These are phyloP conservation scores for Eleginops maclovinus DNA, from an alignment of 2,113 vertebrate genomes.

Conservation along the genomic window DNA sequence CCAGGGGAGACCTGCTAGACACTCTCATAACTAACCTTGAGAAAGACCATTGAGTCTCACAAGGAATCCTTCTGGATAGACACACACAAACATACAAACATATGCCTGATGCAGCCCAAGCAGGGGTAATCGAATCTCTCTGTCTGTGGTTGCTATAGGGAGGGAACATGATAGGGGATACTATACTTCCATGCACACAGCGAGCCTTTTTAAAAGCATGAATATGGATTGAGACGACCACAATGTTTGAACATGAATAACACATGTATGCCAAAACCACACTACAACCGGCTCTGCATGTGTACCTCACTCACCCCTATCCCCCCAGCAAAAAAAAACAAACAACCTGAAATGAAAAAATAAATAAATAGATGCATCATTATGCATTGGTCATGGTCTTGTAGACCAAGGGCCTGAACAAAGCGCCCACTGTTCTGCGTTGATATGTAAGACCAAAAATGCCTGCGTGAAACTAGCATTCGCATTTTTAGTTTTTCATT, in stretches of 20 bases:
- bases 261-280: slow-evolving; percentile 81
- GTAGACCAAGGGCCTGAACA: slow-evolving; percentile 67
- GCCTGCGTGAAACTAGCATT: slow-evolving; percentile 24
- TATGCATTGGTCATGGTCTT: slow-evolving; percentile 79
- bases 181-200: slow-evolving; percentile 73
- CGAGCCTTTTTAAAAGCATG: slow-evolving; percentile 75
- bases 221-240: slow-evolving; percentile 81
- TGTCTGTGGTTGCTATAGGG: slow-evolving; percentile 71
- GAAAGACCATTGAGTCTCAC: slow-evolving; percentile 53
- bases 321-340: slow-evolving; percentile 39
- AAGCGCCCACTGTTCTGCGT: slow-evolving; percentile 72
- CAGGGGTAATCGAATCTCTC: slow-evolving; percentile 68
- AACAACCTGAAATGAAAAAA: slow-evolving; percentile 66
- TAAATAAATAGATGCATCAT: slow-evolving; percentile 81
- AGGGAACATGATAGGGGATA: slow-evolving; percentile 74
- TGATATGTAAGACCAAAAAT: slow-evolving; percentile 57
- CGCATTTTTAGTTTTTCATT: slow-evolving; percentile 37
- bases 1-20: slow-evolving; percentile 52
- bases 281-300: slow-evolving; percentile 70
- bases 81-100: slow-evolving; percentile 53
- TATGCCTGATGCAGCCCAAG: slow-evolving; percentile 19
- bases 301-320: slow-evolving; percentile 50
- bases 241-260: slow-evolving; percentile 86
- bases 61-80: slow-evolving; percentile 55
- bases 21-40: slow-evolving; percentile 58